Percentiles rank a stretch among this genome's conserved stretches.
Evolutionary conservation across 2,797 vertebrate species (phyloP).

Genomic region (Melanotaenia pygmaea): DNA sequence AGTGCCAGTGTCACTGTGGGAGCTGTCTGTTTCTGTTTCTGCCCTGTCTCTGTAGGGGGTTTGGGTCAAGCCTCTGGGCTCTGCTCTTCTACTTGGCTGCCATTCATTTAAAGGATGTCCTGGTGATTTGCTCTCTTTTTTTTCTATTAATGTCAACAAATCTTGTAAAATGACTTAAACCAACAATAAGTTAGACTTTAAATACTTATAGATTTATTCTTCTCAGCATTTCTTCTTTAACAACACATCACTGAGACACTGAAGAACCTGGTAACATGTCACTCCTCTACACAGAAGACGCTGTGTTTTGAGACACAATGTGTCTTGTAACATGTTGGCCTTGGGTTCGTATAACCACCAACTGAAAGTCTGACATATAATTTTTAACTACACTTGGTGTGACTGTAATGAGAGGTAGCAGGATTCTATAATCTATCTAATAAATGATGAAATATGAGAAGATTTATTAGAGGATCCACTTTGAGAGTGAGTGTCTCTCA

Average conservation of each 20-base stretch:
- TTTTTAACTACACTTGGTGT: neutral
- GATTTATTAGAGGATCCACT: constrained; percentile 42
- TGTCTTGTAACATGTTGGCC: neutral
- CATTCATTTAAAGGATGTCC: constrained; percentile 31
- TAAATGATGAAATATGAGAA: constrained; percentile 55
- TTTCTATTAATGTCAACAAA: neutral
- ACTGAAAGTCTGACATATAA: neutral
- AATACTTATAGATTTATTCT: neutral
- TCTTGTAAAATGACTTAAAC: neutral
- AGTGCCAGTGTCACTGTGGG: constrained; percentile 54
- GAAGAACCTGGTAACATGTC: neutral
- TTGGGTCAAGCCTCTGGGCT: constrained; percentile 46
- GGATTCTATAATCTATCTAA: constrained; percentile 26
- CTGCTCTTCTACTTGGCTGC: constrained; percentile 34
- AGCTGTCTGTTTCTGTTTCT: constrained; percentile 49
- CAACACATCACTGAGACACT: neutral
- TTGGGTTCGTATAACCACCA: neutral
- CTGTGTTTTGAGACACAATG: neutral
- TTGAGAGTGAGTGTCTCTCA: constrained; percentile 28
- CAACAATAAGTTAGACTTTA: neutral
- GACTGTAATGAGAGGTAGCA: constrained; percentile 6
- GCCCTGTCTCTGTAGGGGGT: constrained; percentile 43
- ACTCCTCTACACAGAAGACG: neutral
- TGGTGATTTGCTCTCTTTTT: constrained; percentile 28
- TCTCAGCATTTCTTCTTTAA: neutral